phyloP scores from a whole-genome alignment of 2,888 invertebrate species.

The Podotricha telesiphe region DNA sequence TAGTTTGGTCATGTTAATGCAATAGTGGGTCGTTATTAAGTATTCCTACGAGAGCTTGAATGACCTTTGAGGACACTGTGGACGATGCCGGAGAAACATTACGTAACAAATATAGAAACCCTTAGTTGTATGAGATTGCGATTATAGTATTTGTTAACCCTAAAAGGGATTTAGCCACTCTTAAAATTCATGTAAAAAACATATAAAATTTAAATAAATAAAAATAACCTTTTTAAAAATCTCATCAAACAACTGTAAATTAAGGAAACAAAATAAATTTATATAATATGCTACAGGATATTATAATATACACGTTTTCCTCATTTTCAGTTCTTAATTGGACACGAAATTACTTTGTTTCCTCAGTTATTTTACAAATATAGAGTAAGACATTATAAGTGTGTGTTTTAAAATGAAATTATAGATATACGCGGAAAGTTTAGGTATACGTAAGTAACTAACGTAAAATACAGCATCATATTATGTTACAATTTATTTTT shows the following conservation, averaged over 20 bases:
- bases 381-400: background rate
- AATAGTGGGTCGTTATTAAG: too few relatives aligned
- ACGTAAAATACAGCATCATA: slow-evolving; percentile 11
- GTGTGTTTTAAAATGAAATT: background rate
- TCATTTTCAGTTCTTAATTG: background rate
- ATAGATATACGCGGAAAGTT: background rate
- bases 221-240: too few relatives aligned
- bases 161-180: too few relatives aligned
- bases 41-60: too few relatives aligned
- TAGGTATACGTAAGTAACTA: background rate
- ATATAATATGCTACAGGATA: background rate
- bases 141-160: too few relatives aligned
- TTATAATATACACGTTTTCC: background rate
- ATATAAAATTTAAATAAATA: too few relatives aligned
- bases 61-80: too few relatives aligned
- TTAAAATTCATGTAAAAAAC: too few relatives aligned
- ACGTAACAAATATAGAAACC: too few relatives aligned
- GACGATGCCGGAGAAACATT: too few relatives aligned
- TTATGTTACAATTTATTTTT: background rate
- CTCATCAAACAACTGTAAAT: background rate
- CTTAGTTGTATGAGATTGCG: too few relatives aligned
- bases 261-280: background rate
- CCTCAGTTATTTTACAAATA: background rate
- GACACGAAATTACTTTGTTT: background rate
- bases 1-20: too few relatives aligned